phyloP scores from a whole-genome alignment of 2,888 invertebrate genomes.

The Pasiphila rectangulata region DNA sequence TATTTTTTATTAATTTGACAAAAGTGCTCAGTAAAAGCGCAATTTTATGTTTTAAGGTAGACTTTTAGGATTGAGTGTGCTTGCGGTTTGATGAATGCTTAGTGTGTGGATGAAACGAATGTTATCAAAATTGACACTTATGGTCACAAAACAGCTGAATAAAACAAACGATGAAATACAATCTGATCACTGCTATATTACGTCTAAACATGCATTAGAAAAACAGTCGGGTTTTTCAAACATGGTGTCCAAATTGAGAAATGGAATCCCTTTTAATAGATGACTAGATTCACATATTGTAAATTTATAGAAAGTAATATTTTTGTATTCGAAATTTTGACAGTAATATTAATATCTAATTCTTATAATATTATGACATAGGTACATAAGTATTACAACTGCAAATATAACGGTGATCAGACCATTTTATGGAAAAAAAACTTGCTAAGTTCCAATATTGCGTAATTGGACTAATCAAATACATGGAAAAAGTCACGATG shows the following conservation, averaged over 20 bases:
- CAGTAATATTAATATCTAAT: background rate
- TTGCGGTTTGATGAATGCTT: conserved; percentile 12
- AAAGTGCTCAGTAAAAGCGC: conserved; percentile 32
- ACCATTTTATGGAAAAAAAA: conserved; percentile 17
- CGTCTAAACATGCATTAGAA: too few species aligned
- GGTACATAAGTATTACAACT: background rate
- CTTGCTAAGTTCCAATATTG: conserved; percentile 46
- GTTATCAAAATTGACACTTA: conserved; percentile 22
- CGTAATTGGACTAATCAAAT: conserved; percentile 33
- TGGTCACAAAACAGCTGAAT: conserved; percentile 37
- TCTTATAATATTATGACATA: background rate
- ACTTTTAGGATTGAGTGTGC: conserved; percentile 13
- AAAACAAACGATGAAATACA: background rate
- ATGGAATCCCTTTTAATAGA: too few species aligned
- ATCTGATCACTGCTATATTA: conserved; percentile 8
- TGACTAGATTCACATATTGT: too few species aligned
- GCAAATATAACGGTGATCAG: conserved; percentile 9
- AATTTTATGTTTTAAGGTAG: conserved; percentile 21
- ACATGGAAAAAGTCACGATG: conserved; percentile 43
- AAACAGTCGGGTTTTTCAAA: too few species aligned
- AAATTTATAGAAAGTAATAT: background rate
- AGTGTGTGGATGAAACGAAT: conserved; percentile 4
- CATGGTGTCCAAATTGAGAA: too few species aligned
- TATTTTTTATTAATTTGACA: conserved; percentile 29
- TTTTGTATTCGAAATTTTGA: conserved; percentile 12